These are phyloP conservation scores for Rattus norvegicus DNA, from an alignment of 2,113 vertebrate species.

Conservation along the genomic window GRCr8 NC_086026.1:78285001-78285500, in stretches of 20 bases:
- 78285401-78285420: too few species aligned
- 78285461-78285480: background rate
- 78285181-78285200: slow-evolving; percentile 32
- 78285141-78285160: slow-evolving; percentile 70
- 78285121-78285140: slow-evolving; percentile 30
- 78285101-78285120: background rate
- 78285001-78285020: background rate
- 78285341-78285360: slow-evolving; percentile 36
- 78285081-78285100: slow-evolving; percentile 2
- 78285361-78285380: slow-evolving; percentile 50
- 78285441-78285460: too few species aligned
- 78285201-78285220: slow-evolving; percentile 24
- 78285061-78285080: slow-evolving; percentile 34
- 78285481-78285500: slow-evolving; percentile 44
- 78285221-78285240: slow-evolving; percentile 1
- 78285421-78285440: too few species aligned
- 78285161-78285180: slow-evolving; percentile 43
- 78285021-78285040: background rate
- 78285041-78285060: slow-evolving; percentile 43
- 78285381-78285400: background rate
- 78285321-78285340: background rate
- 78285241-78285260: background rate
- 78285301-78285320: background rate
- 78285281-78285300: background rate
- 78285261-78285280: slow-evolving; percentile 5